Evolutionary conservation across 2,888 invertebrate genomes (phyloP).

Genomic region (Ametastegia equiseti): DNA sequence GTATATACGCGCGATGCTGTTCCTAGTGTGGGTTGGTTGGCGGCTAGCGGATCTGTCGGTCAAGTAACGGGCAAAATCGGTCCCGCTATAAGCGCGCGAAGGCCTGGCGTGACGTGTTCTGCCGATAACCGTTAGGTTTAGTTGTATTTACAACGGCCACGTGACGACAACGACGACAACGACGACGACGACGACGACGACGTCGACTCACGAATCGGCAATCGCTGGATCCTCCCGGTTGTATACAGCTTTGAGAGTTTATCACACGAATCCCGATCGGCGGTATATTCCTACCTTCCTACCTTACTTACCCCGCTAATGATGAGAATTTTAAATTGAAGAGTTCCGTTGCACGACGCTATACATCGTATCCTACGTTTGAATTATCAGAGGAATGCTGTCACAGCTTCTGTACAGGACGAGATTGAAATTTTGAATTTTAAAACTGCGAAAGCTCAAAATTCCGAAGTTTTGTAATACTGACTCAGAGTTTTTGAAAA

Average conservation of each 20-base stretch:
- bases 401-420: background rate
- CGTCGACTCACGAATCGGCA: conserved; percentile 27
- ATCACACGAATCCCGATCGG: conserved; percentile 34
- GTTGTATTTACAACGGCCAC: conserved; percentile 42
- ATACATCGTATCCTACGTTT: conserved; percentile 1
- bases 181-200: conserved; percentile 5
- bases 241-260: background rate
- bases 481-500: too few relatives aligned
- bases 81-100: conserved; percentile 72
- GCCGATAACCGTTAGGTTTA: conserved; percentile 72
- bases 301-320: background rate
- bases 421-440: too few relatives aligned
- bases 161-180: conserved; percentile 25
- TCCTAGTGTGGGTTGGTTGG: conserved; percentile 18
- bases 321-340: conserved; percentile 25
- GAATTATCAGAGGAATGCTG: conserved; percentile 14
- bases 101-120: conserved; percentile 69
- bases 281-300: background rate
- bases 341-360: conserved; percentile 18
- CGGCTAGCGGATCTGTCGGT: conserved; percentile 75
- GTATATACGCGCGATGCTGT: background rate
- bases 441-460: too few relatives aligned
- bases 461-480: too few relatives aligned
- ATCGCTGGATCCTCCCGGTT: conserved; percentile 15
- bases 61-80: conserved; percentile 74